These are phyloP conservation scores for Mantis religiosa DNA, from an alignment of 2,888 invertebrate genomes.

Conservation along the genomic window DNA sequence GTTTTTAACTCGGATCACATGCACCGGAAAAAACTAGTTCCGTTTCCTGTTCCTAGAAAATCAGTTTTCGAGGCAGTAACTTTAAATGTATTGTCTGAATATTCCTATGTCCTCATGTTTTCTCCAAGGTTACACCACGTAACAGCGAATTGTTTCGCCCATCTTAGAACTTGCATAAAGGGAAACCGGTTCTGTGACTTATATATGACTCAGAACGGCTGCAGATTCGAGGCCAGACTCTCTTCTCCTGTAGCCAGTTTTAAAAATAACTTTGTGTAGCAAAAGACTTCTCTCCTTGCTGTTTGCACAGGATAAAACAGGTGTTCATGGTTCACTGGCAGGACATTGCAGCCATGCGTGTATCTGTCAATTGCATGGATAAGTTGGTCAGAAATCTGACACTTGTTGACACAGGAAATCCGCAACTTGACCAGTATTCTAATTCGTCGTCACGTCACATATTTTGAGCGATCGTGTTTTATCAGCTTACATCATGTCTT, in stretches of 20 bases:
- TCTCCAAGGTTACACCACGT: not conserved
- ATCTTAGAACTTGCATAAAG: not conserved
- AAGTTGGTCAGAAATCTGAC: no score
- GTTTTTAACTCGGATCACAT: not conserved
- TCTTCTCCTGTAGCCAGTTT: not conserved
- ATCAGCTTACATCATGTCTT: no score
- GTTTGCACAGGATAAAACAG: not conserved
- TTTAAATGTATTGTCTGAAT: not conserved
- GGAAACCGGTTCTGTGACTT: not conserved
- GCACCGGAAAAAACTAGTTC: not conserved
- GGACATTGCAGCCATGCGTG: not conserved
- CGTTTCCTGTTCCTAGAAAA: not conserved
- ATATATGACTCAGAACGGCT: not conserved
- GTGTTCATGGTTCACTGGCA: not conserved
- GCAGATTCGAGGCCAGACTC: not conserved
- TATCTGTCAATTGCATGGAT: no score
- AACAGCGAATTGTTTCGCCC: not conserved
- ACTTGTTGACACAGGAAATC: no score
- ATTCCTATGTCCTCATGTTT: not conserved
- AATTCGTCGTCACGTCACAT: no score
- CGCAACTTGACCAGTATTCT: no score
- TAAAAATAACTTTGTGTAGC: not conserved
- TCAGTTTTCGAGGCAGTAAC: not conserved
- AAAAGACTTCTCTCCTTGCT: not conserved
- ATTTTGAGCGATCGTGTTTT: no score